Conservation (phyloP, 2,113 vertebrate species). For the Phoxinus phoxinus region DNA sequence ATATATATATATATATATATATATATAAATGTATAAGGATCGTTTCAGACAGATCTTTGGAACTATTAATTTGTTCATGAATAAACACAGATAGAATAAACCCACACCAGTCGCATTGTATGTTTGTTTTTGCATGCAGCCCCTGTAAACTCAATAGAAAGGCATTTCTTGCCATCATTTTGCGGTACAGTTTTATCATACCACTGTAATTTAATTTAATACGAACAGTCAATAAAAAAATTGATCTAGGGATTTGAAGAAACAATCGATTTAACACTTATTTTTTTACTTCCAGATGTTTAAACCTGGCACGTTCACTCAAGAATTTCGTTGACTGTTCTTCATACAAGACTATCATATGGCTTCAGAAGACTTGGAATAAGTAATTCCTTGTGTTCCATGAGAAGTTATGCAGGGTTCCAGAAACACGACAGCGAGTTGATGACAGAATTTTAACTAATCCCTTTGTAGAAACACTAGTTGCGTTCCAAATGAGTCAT, state of each 20-base stretch:
- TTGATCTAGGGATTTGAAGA: neutral
- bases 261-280: neutral
- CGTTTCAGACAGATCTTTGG: too few relatives aligned
- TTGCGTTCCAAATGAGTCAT: neutral
- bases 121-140: neutral
- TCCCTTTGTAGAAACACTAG: neutral
- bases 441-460: neutral
- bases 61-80: neutral
- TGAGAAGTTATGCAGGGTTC: neutral
- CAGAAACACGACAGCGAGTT: neutral
- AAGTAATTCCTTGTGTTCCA: neutral
- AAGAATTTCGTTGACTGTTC: neutral
- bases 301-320: neutral
- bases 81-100: neutral
- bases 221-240: neutral
- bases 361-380: neutral
- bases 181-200: neutral
- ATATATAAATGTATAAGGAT: too few relatives aligned
- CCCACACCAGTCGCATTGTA: neutral
- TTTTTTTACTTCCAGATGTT: neutral
- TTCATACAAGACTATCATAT: neutral
- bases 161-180: neutral
- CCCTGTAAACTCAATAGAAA: neutral
- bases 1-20: too few relatives aligned
- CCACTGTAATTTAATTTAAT: neutral